Conservation (phyloP, 2,797 vertebrate genomes). For the Parauchenoglanis ngamensis region DNA sequence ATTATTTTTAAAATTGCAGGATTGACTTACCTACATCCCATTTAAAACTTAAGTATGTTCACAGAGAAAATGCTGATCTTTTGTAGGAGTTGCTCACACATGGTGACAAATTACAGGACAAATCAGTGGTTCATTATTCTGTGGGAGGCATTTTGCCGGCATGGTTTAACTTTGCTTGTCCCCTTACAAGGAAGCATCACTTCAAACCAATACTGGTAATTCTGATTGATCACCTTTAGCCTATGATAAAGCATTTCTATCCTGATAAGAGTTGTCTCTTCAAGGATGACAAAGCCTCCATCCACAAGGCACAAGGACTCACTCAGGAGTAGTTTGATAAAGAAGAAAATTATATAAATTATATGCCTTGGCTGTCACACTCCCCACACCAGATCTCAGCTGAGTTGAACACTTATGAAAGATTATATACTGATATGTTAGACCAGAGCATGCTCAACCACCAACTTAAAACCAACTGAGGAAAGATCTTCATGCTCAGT, state of each 20-base stretch:
- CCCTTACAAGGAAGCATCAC: neutral
- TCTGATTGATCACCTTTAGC: neutral
- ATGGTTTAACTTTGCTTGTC: neutral
- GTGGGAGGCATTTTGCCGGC: neutral
- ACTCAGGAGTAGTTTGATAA: neutral
- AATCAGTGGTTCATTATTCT: neutral
- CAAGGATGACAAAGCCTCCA: neutral
- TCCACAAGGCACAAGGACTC: neutral
- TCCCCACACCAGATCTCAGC: neutral
- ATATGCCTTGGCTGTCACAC: neutral
- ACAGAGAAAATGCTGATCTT: neutral
- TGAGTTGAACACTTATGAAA: neutral
- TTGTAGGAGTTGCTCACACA: neutral
- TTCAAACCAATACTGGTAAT: neutral
- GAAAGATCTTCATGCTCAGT: neutral
- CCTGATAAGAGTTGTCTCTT: neutral
- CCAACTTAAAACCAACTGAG: neutral
- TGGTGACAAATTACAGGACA: neutral
- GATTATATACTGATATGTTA: neutral
- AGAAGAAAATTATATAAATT: neutral
- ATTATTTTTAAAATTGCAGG: too few relatives aligned
- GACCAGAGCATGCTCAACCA: neutral
- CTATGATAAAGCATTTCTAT: neutral
- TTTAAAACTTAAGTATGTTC: neutral
- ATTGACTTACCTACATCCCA: too few relatives aligned